phyloP scores from a whole-genome alignment of 2,113 vertebrate species.

The Xenopus tropicalis region DNA sequence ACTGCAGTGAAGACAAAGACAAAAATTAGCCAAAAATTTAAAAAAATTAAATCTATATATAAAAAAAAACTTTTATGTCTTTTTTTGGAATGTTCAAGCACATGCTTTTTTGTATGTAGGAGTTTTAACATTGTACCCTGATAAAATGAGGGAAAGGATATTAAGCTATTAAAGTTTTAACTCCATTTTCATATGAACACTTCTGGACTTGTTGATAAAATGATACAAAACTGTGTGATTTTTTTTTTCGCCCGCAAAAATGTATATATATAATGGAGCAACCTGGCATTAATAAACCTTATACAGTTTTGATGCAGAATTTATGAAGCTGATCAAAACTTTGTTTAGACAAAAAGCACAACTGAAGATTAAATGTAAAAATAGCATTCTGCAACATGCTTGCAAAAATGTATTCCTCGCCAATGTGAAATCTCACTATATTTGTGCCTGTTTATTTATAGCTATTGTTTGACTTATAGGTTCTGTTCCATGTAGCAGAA shows the following conservation, averaged over 20 bases:
- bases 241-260: slow-evolving; percentile 58
- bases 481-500: slow-evolving; percentile 30
- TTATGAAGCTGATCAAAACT: background rate
- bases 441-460: slow-evolving; percentile 16
- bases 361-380: slow-evolving; percentile 28
- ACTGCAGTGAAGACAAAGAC: slow-evolving; percentile 99
- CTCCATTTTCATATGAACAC: slow-evolving; percentile 47
- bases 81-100: slow-evolving; percentile 75
- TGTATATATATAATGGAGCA: slow-evolving; percentile 70
- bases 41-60: slow-evolving; percentile 53
- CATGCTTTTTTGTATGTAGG: slow-evolving; percentile 35
- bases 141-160: slow-evolving; percentile 29
- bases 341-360: slow-evolving; percentile 33
- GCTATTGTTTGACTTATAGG: background rate
- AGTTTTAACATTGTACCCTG: slow-evolving; percentile 19
- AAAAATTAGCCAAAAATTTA: slow-evolving; percentile 80
- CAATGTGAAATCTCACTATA: slow-evolving; percentile 23
- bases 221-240: slow-evolving; percentile 62
- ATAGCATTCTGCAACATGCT: slow-evolving; percentile 19
- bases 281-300: slow-evolving; percentile 67
- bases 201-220: slow-evolving; percentile 52
- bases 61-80: slow-evolving; percentile 65
- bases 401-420: slow-evolving; percentile 25
- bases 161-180: slow-evolving; percentile 66
- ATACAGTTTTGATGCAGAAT: slow-evolving; percentile 65